phyloP scores from a whole-genome alignment of 2,797 vertebrate species.

The Argyrosomus regius region DNA sequence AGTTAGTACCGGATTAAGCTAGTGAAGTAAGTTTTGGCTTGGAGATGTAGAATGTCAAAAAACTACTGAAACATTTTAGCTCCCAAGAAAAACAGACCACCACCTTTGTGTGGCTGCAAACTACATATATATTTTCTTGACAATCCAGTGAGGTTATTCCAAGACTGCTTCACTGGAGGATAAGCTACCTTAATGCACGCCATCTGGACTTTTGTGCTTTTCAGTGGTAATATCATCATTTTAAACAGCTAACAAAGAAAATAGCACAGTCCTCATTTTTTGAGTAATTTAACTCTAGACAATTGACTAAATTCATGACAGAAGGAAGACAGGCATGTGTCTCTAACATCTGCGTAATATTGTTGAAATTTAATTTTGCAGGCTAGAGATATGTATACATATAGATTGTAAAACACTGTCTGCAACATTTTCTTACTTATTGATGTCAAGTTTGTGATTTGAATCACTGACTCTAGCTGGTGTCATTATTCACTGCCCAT shows the following conservation, averaged over 20 bases:
- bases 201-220: not conserved
- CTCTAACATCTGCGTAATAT: not conserved
- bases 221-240: too few relatives aligned
- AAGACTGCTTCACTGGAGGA: not conserved
- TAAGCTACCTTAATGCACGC: not conserved
- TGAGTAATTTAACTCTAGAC: not conserved
- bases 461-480: not conserved
- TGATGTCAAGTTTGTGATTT: not conserved
- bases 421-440: not conserved
- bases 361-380: not conserved
- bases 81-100: not conserved
- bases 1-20: not conserved
- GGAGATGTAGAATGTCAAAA: not conserved
- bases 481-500: not conserved
- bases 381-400: not conserved
- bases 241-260: not conserved
- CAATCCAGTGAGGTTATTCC: not conserved
- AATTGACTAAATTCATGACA: not conserved
- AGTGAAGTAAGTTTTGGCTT: not conserved
- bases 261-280: not conserved
- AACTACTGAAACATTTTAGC: not conserved
- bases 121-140: not conserved
- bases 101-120: conserved; percentile 2
- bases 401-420: not conserved
- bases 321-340: not conserved